Evolutionary conservation across 2,888 invertebrate genomes (phyloP).

Genomic region (Lacanobia oleracea): DNA sequence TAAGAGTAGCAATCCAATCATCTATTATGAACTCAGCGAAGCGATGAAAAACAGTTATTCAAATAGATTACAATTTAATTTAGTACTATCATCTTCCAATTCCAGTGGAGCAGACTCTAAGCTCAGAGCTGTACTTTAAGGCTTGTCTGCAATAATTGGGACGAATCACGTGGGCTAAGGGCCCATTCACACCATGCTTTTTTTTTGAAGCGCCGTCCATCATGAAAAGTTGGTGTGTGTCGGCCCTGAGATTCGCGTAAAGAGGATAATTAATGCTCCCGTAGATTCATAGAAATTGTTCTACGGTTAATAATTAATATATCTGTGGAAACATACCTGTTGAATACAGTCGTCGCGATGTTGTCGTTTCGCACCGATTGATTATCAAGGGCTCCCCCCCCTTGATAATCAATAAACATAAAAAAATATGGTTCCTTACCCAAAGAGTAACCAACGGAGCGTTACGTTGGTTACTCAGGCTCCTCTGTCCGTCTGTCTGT

Average conservation of each 20-base stretch:
- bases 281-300: not conserved
- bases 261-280: not conserved
- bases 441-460: no score
- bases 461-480: no score
- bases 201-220: no score
- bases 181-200: no score
- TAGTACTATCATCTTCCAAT: conserved; percentile 32
- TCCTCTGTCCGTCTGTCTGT: no score
- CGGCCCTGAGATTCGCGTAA: not conserved
- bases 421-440: no score
- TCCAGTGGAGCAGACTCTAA: not conserved
- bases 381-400: no score
- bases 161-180: not conserved
- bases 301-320: not conserved
- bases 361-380: no score
- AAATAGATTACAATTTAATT: conserved; percentile 54
- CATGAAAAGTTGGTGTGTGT: no score
- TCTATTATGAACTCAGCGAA: conserved; percentile 20
- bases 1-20: conserved; percentile 8
- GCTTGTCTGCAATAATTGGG: not conserved
- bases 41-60: conserved; percentile 41
- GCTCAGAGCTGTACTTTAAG: conserved; percentile 23
- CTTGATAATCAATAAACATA: no score
- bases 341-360: not conserved
- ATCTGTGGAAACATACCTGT: not conserved